Percentiles rank a stretch among this genome's conserved stretches.
Conservation (phyloP, 2,797 vertebrate genomes). For the Crypturellus tataupa region DNA sequence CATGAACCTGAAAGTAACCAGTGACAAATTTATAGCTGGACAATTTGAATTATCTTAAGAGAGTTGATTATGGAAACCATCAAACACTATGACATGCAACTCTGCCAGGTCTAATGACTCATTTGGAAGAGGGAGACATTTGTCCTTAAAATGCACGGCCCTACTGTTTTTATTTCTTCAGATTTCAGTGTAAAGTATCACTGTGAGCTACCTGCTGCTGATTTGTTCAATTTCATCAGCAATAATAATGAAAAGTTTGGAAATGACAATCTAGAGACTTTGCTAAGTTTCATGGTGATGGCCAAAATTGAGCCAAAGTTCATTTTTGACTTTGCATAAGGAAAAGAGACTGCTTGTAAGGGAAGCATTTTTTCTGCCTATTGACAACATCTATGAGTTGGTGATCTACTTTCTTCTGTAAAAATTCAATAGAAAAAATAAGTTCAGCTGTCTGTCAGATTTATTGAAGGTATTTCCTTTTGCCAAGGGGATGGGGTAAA, state of each 20-base stretch:
- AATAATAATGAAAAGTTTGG: neutral
- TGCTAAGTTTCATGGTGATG: neutral
- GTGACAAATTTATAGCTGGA: neutral
- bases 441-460: neutral
- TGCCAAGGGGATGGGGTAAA: neutral
- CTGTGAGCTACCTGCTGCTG: neutral
- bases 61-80: neutral
- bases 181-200: neutral
- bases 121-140: neutral
- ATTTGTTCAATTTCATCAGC: neutral
- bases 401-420: slow-evolving; percentile 67
- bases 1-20: neutral
- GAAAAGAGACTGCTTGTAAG: neutral
- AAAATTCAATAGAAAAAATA: neutral
- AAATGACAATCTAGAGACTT: neutral
- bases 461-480: neutral
- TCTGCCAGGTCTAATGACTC: neutral
- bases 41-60: slow-evolving; percentile 28
- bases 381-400: slow-evolving; percentile 16
- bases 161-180: neutral
- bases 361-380: slow-evolving; percentile 8
- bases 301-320: neutral
- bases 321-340: neutral
- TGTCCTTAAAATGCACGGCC: neutral
- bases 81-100: neutral